A percentile compares a stretch with the other conserved stretches of the same genome.
These are phyloP conservation scores for Datnioides undecimradiatus DNA, from an alignment of 2,113 vertebrate species.

Conservation along the genomic window DNA sequence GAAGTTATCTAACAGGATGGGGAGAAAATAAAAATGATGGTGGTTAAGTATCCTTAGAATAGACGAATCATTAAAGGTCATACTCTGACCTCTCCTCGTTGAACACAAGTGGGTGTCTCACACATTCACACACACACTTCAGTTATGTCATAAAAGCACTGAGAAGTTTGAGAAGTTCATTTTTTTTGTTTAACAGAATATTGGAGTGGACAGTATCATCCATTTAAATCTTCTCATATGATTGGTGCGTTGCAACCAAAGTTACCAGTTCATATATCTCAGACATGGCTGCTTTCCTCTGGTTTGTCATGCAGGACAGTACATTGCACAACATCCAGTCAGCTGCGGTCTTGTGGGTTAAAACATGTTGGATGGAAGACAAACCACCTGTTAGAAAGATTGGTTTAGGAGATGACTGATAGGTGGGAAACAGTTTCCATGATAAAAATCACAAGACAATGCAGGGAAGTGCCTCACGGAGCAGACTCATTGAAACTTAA, in stretches of 20 bases:
- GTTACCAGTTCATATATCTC: constrained; percentile 30
- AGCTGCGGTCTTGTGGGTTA: constrained; percentile 42
- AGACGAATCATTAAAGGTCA: constrained; percentile 1
- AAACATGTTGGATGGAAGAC: constrained; percentile 27
- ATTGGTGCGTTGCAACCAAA: constrained; percentile 34
- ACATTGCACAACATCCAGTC: constrained; percentile 43
- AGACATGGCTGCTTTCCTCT: constrained; percentile 26
- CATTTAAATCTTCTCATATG: background rate
- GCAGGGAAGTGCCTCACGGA: background rate
- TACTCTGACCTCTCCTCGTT: constrained; percentile 14
- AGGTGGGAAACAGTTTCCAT: background rate
- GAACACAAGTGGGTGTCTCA: constrained; percentile 27
- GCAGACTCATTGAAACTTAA: background rate
- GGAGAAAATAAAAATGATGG: constrained; percentile 14
- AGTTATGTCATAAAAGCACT: background rate
- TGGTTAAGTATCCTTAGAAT: constrained; percentile 8
- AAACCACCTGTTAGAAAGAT: constrained; percentile 13
- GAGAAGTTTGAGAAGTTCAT: background rate
- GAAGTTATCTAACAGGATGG: constrained; percentile 31
- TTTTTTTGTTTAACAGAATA: background rate
- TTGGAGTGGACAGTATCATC: background rate
- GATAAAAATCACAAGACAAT: background rate
- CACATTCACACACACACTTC: background rate
- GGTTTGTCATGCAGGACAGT: constrained; percentile 1
- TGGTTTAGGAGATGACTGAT: constrained; percentile 9